Evolutionary conservation across 2,113 vertebrate species (phyloP).

Genomic region (Sterna hirundo): DNA sequence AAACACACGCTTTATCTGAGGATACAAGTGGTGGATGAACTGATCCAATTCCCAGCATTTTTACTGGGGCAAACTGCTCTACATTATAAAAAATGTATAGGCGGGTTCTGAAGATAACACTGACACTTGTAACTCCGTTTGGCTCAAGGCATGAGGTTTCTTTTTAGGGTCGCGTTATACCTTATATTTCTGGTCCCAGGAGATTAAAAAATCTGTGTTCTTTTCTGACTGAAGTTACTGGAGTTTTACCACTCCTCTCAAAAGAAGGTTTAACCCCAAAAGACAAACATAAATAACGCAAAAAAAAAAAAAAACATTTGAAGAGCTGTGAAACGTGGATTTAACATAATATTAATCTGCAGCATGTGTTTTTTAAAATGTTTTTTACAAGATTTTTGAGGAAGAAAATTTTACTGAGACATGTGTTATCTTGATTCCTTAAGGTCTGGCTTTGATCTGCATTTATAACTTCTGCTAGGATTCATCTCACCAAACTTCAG

Average conservation of each 20-base stretch:
- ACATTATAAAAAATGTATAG: neutral
- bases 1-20: neutral
- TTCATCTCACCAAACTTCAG: neutral
- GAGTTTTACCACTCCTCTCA: neutral
- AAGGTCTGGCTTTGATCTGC: neutral
- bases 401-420: neutral
- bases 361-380: neutral
- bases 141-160: neutral
- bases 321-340: neutral
- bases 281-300: neutral
- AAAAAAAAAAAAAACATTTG: neutral
- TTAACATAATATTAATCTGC: neutral
- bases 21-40: neutral
- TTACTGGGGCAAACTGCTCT: neutral
- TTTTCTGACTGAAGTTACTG: neutral
- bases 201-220: neutral
- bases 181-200: neutral
- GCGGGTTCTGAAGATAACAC: neutral
- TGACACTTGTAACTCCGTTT: neutral
- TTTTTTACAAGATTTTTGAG: neutral
- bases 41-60: neutral
- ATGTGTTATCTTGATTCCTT: neutral
- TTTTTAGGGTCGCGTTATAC: neutral
- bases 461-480: neutral
- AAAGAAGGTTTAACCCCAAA: neutral